Evolutionary conservation across 1,140 invertebrate species (phyloP).

Genomic region (Phymastichus coffea): DNA sequence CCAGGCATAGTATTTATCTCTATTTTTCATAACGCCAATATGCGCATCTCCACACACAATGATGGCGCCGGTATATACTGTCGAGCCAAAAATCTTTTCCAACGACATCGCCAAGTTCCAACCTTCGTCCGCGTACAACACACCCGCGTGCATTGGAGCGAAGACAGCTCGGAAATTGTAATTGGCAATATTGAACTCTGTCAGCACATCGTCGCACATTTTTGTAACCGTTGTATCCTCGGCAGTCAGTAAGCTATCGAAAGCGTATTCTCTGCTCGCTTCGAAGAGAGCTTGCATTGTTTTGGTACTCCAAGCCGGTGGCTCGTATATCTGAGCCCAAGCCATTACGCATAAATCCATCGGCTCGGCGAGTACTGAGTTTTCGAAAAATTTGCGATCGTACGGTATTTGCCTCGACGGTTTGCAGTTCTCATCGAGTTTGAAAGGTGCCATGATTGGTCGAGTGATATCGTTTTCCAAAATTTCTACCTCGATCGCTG

Average conservation of each 20-base stretch:
- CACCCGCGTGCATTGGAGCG: conserved; percentile 44
- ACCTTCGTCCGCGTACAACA: conserved; percentile 35
- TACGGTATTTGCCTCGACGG: conserved; percentile 26
- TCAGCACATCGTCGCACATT: conserved; percentile 37
- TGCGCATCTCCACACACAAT: conserved; percentile 40
- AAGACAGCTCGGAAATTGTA: conserved; percentile 45
- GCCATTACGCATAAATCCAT: conserved; percentile 51
- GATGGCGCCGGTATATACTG: conserved; percentile 45
- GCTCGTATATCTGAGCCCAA: conserved; percentile 51
- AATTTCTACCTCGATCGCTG: conserved; percentile 41
- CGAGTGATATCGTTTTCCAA: conserved; percentile 43
- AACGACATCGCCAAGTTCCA: conserved; percentile 46
- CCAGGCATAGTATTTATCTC: conserved; percentile 45
- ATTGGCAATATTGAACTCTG: conserved; percentile 49
- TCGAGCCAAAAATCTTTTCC: conserved; percentile 41
- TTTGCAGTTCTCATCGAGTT: background rate
- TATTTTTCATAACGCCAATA: conserved; percentile 42
- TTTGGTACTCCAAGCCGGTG: conserved; percentile 40
- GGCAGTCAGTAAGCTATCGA: conserved; percentile 36
- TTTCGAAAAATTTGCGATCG: conserved; percentile 35
- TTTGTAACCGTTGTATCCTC: conserved; percentile 36
- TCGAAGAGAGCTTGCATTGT: conserved; percentile 45
- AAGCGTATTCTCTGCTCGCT: conserved; percentile 38
- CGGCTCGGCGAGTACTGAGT: conserved; percentile 34
- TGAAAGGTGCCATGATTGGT: conserved; percentile 35